phyloP scores from a whole-genome alignment of 2,888 invertebrate genomes.

The Xanthia icteritia region DNA sequence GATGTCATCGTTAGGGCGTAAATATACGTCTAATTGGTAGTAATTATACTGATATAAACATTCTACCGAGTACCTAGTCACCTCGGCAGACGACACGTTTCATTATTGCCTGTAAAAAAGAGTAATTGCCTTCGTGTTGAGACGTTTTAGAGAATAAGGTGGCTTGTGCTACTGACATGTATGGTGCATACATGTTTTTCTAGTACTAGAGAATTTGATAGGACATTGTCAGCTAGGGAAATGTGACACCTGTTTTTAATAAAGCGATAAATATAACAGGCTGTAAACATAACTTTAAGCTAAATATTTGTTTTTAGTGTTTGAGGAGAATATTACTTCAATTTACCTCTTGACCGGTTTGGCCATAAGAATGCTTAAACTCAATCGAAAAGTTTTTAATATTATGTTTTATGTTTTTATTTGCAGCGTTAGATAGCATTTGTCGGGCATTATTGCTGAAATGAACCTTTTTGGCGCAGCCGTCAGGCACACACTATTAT shows the following conservation, averaged over 20 bases:
- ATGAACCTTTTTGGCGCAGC: no score
- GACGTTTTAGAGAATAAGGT: slow-evolving; percentile 2
- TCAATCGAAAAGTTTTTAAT: neutral
- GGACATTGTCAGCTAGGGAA: neutral
- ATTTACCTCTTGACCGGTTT: neutral
- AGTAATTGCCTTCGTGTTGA: slow-evolving; percentile 13
- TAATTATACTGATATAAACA: slow-evolving; percentile 61
- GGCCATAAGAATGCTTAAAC: neutral
- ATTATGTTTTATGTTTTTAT: no score
- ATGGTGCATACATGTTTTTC: neutral
- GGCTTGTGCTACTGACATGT: neutral
- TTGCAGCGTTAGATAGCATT: no score
- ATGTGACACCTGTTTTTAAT: slow-evolving; percentile 24
- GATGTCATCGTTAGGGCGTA: slow-evolving; percentile 63
- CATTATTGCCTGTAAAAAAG: slow-evolving; percentile 23
- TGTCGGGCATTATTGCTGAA: no score
- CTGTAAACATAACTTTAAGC: neutral
- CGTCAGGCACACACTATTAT: no score
- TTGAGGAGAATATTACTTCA: neutral
- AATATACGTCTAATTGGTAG: slow-evolving; percentile 56
- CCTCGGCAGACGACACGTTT: slow-evolving; percentile 27
- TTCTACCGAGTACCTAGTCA: slow-evolving; percentile 38
- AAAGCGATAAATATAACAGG: slow-evolving; percentile 19
- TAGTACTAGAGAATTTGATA: neutral
- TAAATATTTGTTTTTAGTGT: slow-evolving; percentile 2